Percentiles rank a stretch among this genome's conserved stretches.
Evolutionary conservation across 2,797 vertebrate genomes (phyloP).

Genomic region (Scarus forsteni): DNA sequence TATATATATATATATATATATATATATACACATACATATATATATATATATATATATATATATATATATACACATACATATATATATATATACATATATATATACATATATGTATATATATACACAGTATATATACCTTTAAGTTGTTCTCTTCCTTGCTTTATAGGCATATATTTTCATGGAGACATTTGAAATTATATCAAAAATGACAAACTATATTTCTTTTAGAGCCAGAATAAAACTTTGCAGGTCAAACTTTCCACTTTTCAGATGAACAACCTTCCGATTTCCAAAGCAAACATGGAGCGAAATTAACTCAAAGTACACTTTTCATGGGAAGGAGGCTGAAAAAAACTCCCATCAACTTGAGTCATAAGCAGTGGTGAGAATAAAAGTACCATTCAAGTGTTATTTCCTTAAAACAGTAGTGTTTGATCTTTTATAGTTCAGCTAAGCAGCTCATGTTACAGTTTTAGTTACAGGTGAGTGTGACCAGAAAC

Average conservation of each 20-base stretch:
- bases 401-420: conserved; percentile 29
- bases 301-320: not conserved
- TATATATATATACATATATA: no score
- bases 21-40: no score
- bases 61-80: no score
- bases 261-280: not conserved
- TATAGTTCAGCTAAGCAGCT: conserved; percentile 57
- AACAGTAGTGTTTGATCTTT: conserved; percentile 48
- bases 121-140: no score
- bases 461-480: conserved; percentile 58
- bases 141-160: no score
- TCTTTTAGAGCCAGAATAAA: no score
- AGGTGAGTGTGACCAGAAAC: conserved; percentile 45
- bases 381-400: not conserved
- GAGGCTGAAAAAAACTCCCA: not conserved
- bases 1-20: no score
- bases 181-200: no score
- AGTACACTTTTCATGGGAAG: not conserved
- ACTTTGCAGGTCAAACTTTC: not conserved
- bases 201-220: no score
- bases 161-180: no score
- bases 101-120: no score
- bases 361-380: not conserved
- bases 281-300: not conserved
- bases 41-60: no score